Evolutionary conservation across 1,140 invertebrate genomes (phyloP).

Genomic region (Drosophila miranda): DNA sequence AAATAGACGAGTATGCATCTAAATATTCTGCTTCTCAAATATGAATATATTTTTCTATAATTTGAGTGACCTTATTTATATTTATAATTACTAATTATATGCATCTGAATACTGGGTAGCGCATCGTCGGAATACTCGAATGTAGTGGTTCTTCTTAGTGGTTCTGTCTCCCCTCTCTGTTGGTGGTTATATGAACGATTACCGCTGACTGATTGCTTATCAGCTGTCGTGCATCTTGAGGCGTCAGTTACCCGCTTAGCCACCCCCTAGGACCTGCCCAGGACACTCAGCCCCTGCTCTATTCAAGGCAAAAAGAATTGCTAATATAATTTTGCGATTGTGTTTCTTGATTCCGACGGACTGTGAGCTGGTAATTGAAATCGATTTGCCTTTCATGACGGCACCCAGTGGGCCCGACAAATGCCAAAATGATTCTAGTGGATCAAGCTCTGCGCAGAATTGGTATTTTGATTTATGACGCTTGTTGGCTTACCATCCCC

Average conservation of each 20-base stretch:
- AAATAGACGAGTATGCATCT: too few species aligned
- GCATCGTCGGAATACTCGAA: too few species aligned
- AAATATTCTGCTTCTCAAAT: too few species aligned
- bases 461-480: too few species aligned
- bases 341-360: constrained; percentile 68
- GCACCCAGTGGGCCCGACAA: constrained; percentile 20
- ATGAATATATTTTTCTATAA: too few species aligned
- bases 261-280: background rate
- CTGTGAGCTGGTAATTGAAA: constrained; percentile 68
- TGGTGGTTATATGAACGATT: constrained; percentile 63
- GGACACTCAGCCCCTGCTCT: background rate
- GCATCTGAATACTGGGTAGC: too few species aligned
- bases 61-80: too few species aligned
- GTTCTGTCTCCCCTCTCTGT: too few species aligned
- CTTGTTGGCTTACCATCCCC: constrained; percentile 69
- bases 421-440: constrained; percentile 30
- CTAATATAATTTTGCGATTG: constrained; percentile 79
- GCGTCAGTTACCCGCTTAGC: constrained; percentile 37
- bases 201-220: constrained; percentile 77
- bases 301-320: constrained; percentile 72
- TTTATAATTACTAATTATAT: too few species aligned
- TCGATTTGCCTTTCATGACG: constrained; percentile 64
- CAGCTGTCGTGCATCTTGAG: constrained; percentile 75
- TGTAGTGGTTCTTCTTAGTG: too few species aligned
- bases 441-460: background rate